Conservation (phyloP, 2,888 invertebrate species). For the Slavum lentiscoides region DNA sequence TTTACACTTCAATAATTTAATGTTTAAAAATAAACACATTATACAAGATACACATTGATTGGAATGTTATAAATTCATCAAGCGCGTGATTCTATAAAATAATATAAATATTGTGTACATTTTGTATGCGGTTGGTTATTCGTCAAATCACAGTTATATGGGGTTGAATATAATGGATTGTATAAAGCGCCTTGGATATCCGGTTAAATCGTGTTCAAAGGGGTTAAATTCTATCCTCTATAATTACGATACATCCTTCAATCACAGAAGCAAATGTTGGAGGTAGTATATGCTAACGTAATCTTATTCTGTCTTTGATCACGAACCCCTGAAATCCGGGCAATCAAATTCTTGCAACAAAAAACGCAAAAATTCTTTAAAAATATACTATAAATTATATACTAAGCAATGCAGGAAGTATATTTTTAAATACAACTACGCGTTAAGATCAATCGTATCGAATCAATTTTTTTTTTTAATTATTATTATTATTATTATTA, state of each 20-base stretch:
- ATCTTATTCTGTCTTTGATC: constrained; percentile 18
- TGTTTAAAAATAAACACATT: no score
- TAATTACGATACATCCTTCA: constrained; percentile 46
- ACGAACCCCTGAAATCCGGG: background rate
- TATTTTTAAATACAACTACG: no score
- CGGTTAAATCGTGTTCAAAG: constrained; percentile 28
- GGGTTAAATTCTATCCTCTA: constrained; percentile 39
- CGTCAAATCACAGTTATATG: background rate
- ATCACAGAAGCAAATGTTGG: constrained; percentile 66
- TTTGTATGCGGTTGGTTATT: constrained; percentile 3
- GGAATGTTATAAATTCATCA: background rate
- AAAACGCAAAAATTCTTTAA: background rate
- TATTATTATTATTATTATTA: background rate
- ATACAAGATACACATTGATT: background rate
- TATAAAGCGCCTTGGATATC: constrained; percentile 36
- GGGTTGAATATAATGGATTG: constrained; percentile 28
- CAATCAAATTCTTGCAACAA: background rate
- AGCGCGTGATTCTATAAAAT: background rate
- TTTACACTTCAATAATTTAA: no score
- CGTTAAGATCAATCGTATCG: no score
- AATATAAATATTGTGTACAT: background rate
- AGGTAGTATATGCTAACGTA: background rate
- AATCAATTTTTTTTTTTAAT: no score
- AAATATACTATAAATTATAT: no score
- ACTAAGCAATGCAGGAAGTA: no score